Percentiles rank a stretch among this genome's conserved stretches.
Conservation (phyloP, 2,888 invertebrate species). For the Drosophila macrospina region DNA sequence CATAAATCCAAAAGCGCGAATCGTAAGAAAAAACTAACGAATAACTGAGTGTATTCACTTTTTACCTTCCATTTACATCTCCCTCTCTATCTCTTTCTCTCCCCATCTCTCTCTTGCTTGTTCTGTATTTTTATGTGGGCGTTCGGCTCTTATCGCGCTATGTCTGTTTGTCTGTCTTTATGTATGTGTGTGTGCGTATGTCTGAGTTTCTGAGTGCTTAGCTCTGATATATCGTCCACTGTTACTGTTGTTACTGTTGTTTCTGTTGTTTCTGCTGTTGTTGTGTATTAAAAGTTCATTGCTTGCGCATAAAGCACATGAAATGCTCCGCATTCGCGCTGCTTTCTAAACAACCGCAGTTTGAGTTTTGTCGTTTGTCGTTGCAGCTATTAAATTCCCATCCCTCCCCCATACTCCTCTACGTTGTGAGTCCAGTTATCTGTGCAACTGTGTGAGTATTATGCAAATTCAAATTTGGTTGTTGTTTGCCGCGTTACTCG, state of each 20-base stretch:
- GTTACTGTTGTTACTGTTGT: constrained; percentile 34
- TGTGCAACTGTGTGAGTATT: constrained; percentile 53
- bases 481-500: constrained; percentile 54
- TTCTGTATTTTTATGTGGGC: constrained; percentile 42
- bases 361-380: constrained; percentile 73
- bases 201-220: constrained; percentile 67
- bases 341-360: constrained; percentile 77
- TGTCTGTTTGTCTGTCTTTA: constrained; percentile 15
- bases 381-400: constrained; percentile 75
- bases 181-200: constrained; percentile 21
- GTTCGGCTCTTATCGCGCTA: constrained; percentile 24
- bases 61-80: not conserved
- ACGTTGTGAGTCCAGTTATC: constrained; percentile 1
- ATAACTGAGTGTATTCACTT: constrained; percentile 23
- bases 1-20: constrained; percentile 51
- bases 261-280: constrained; percentile 47
- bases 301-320: constrained; percentile 79
- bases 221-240: constrained; percentile 73
- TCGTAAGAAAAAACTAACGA: constrained; percentile 39
- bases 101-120: not conserved
- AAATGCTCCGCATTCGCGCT: constrained; percentile 68
- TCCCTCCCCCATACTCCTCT: constrained; percentile 10
- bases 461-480: constrained; percentile 74
- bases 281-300: constrained; percentile 80
- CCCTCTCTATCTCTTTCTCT: not conserved